Percentiles rank a stretch among this genome's conserved stretches.
These are phyloP conservation scores for Nephrotoma appendiculata DNA, from an alignment of 2,888 invertebrate genomes.

Conservation along the genomic window DNA sequence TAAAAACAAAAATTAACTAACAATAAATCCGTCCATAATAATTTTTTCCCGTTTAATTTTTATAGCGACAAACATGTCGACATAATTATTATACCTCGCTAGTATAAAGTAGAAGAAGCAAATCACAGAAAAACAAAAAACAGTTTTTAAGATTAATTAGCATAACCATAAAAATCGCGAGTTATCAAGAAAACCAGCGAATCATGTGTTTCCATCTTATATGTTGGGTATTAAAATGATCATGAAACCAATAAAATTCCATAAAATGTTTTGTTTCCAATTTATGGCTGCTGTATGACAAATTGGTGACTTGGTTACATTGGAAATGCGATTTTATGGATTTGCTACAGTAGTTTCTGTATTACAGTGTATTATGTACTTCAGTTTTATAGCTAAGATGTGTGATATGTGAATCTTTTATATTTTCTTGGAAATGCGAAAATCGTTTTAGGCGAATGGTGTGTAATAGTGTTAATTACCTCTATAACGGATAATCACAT, in stretches of 20 bases:
- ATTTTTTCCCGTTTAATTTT: background rate
- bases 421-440: too few species aligned
- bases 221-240: background rate
- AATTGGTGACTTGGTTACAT: background rate
- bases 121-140: background rate
- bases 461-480: background rate
- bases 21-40: background rate
- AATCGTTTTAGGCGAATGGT: background rate
- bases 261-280: background rate
- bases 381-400: too few species aligned
- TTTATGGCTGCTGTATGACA: background rate
- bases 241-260: background rate
- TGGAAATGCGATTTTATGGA: background rate
- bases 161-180: background rate
- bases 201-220: background rate
- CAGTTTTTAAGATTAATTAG: background rate
- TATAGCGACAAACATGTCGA: background rate
- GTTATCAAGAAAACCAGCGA: background rate
- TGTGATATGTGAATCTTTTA: too few species aligned
- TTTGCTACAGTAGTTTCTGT: background rate
- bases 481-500: background rate
- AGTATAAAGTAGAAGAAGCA: background rate
- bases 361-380: too few species aligned
- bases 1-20: background rate
- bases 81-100: background rate